A percentile compares a stretch with the other conserved stretches of the same genome.
Conservation (phyloP, 2,888 invertebrate genomes). For the Hirudinaria manillensis region DNA sequence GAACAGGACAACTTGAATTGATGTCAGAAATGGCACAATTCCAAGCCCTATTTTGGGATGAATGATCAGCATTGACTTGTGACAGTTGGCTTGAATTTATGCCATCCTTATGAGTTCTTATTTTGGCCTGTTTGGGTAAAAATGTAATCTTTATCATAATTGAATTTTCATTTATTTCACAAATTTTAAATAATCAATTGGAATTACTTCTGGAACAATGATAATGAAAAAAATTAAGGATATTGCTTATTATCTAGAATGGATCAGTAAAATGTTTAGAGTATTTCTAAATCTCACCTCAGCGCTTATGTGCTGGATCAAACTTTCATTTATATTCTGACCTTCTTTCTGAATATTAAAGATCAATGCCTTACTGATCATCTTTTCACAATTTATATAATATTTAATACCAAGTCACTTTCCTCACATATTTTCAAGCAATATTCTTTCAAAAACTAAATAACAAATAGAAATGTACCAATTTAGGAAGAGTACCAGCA, state of each 20-base stretch:
- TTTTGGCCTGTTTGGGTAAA: no score
- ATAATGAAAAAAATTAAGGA: no score
- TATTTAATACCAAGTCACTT: no score
- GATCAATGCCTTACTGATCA: background rate
- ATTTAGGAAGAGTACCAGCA: conserved; percentile 20
- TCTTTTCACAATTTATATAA: no score
- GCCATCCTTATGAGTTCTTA: no score
- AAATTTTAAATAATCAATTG: background rate
- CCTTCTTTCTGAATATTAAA: background rate
- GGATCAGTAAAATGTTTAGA: no score
- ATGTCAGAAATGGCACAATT: background rate
- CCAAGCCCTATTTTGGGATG: background rate
- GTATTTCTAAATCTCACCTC: no score
- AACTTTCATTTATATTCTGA: conserved; percentile 1
- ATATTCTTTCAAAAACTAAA: background rate
- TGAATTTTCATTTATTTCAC: background rate
- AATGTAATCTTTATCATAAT: no score
- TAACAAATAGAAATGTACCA: background rate
- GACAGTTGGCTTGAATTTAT: background rate
- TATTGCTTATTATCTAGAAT: no score
- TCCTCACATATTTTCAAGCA: background rate
- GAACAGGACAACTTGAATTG: background rate
- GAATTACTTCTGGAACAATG: no score
- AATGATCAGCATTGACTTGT: background rate
- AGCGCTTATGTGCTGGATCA: background rate